phyloP scores from a whole-genome alignment of 2,888 invertebrate genomes.

The Ametastegia equiseti region DNA sequence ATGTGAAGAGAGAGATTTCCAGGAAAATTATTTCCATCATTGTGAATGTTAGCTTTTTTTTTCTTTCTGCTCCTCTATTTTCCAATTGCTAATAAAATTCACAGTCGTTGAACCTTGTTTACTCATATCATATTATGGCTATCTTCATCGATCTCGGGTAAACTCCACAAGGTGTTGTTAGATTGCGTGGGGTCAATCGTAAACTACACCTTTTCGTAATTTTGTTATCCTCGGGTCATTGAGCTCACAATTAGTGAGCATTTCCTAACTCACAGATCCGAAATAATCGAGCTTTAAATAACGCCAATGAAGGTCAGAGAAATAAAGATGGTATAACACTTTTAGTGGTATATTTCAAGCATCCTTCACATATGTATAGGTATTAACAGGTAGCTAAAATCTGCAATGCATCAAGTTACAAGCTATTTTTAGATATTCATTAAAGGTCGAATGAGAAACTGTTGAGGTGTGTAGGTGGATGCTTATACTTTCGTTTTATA shows the following conservation, averaged over 20 bases:
- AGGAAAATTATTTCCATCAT: not conserved
- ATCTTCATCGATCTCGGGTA: not conserved
- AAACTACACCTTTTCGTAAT: not conserved
- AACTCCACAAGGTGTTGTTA: not conserved
- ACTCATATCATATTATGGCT: not conserved
- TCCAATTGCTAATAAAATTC: not conserved
- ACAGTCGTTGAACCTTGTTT: not conserved
- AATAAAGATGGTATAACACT: too few relatives aligned
- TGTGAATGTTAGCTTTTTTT: not conserved
- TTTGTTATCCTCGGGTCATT: not conserved
- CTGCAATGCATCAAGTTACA: not conserved
- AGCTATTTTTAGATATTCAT: not conserved
- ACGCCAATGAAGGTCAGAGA: not conserved
- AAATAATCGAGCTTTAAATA: not conserved
- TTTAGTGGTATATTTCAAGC: too few relatives aligned
- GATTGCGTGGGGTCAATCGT: not conserved
- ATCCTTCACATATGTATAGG: too few relatives aligned
- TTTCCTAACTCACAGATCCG: not conserved
- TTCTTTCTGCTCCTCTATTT: not conserved
- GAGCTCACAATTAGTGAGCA: not conserved
- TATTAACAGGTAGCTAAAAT: too few relatives aligned
- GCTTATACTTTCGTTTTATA: not conserved
- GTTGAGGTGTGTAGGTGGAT: not conserved
- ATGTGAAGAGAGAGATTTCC: not conserved
- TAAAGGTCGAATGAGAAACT: not conserved